Evolutionary conservation across 1,140 invertebrate species (phyloP), one percentile per base, ranked within the genome.

Genomic region (Nomia melanderi): DNA sequence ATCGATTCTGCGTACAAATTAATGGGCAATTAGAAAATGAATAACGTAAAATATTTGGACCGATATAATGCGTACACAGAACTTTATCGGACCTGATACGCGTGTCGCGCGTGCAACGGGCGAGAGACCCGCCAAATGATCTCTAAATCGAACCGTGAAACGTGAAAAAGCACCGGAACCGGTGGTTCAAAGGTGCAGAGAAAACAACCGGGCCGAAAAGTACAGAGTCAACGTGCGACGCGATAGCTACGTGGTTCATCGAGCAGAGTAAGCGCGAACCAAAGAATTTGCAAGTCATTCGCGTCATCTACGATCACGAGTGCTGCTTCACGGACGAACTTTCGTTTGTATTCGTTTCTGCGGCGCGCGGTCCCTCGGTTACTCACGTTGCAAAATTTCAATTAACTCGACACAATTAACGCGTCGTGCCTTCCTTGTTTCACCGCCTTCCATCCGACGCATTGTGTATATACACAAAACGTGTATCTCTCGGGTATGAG

Each of bases 271-370:
- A 41, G 74, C 62, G 74, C 62, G 12, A 75, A 23, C 54, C 8
- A 64, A 23, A 63, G 54, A 83, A 83, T 56, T 77, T 77, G 83
- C 81, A 83, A 83, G 81, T 83, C 83, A 83, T 81, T 60, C 83
- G 39, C 79, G 81, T 84, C 83, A 84, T 83, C 81, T 83, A 83
- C 73, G 81, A 79, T 84, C 81, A 84, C 83, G 81, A 84, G 79
- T 83, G 81, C 81, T 83, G 69, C 81, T 83, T 84, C 83, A 84
- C 54, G 57, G 74, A 63, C 71, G 57, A 29, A 64, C 77, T 77
- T 77, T 77, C 75, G 66, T 27, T 60, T 62, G 66, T 69, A 41
- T 59, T 44, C 47, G 71, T 56, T 56, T 31, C 47, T 31, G 31
- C 33, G 41, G 25, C 14, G 25, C 14, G 29, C 39, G 54, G 8